phyloP scores from a whole-genome alignment of 2,797 vertebrate species.

The Avahi laniger region DNA sequence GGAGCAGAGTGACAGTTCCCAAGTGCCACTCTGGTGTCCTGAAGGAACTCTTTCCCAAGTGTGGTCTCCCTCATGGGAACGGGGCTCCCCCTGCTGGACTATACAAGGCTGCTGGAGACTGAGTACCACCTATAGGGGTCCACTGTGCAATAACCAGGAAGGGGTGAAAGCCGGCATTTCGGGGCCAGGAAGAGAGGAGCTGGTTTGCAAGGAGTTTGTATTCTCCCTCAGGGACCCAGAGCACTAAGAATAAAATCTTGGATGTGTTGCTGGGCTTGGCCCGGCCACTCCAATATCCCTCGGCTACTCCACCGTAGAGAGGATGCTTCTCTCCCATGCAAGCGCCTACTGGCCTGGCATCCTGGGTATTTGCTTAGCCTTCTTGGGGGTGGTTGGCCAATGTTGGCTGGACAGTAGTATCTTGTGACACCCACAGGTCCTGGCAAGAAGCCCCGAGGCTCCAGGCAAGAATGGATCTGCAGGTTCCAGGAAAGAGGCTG shows the following conservation, averaged over 20 bases:
- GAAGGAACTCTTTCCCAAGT: neutral
- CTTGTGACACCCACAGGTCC: constrained; percentile 48
- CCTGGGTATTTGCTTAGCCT: constrained; percentile 26
- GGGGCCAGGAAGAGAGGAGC: neutral
- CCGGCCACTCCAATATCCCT: neutral
- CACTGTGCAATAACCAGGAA: neutral
- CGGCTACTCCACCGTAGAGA: neutral
- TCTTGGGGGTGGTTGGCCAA: constrained; percentile 17
- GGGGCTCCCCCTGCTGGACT: neutral
- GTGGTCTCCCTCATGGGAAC: neutral
- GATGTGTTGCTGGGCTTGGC: neutral
- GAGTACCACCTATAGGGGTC: neutral
- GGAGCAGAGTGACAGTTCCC: neutral
- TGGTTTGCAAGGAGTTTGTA: neutral
- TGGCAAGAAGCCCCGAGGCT: constrained; percentile 54
- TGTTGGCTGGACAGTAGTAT: neutral
- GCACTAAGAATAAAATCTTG: neutral
- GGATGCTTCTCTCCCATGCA: neutral
- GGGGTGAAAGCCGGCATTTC: neutral
- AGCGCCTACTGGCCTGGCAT: neutral
- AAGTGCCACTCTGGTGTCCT: neutral
- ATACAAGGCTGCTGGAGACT: neutral
- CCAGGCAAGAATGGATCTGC: neutral
- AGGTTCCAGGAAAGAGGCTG: constrained; percentile 33
- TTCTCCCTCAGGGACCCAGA: neutral